Evolutionary conservation across 2,797 vertebrate genomes (phyloP).

Genomic region (Hydrophis major): DNA sequence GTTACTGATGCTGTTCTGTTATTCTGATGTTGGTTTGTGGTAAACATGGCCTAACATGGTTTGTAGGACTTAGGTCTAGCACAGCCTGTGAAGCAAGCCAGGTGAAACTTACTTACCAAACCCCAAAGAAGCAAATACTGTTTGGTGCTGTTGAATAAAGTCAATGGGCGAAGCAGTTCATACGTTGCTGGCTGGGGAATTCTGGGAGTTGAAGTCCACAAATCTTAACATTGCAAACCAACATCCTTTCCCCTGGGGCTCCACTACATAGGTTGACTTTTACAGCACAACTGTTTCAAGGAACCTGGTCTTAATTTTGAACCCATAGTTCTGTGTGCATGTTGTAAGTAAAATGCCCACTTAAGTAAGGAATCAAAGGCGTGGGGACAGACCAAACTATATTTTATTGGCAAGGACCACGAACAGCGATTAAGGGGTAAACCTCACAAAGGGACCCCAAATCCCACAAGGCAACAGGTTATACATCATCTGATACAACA

Average conservation of each 20-base stretch:
- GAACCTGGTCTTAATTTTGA: background rate
- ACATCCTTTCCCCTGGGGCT: background rate
- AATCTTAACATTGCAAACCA: background rate
- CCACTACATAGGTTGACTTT: background rate
- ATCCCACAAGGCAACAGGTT: too few relatives aligned
- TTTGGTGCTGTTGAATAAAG: background rate
- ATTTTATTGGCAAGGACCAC: too few relatives aligned
- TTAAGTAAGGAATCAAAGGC: background rate
- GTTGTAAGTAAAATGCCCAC: background rate
- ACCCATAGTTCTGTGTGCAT: background rate
- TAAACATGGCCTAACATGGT: background rate
- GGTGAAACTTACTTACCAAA: background rate
- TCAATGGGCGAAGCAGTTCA: background rate
- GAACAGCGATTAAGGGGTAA: too few relatives aligned
- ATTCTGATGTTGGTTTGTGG: background rate
- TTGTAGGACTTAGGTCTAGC: background rate
- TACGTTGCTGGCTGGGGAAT: too few relatives aligned
- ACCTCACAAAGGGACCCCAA: too few relatives aligned
- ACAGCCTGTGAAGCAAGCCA: background rate
- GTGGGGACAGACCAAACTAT: too few relatives aligned
- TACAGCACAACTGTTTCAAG: background rate
- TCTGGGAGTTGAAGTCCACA: too few relatives aligned
- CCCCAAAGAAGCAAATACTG: background rate
- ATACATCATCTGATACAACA: background rate
- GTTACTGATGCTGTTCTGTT: background rate